A percentile compares a stretch with the other conserved stretches of the same genome.
Conservation (phyloP, 1,140 invertebrate species). For the Nephila pilipes region DNA sequence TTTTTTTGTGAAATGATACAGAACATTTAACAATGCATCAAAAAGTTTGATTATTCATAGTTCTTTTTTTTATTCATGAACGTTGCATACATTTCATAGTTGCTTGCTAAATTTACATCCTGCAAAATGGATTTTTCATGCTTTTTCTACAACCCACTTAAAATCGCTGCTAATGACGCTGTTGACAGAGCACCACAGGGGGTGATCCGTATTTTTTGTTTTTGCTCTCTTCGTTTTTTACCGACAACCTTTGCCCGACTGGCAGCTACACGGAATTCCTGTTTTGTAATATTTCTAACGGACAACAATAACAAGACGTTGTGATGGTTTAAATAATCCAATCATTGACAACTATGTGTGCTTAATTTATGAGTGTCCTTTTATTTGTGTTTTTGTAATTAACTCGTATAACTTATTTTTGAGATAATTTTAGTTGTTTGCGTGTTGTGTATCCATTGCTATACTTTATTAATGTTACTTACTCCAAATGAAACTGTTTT, state of each 20-base stretch:
- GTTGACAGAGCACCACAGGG: not conserved
- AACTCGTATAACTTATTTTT: not conserved
- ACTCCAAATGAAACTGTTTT: not conserved
- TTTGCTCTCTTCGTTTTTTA: not conserved
- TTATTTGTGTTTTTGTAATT: not conserved
- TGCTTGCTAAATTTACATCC: too few species aligned
- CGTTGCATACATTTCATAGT: too few species aligned
- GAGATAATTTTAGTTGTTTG: not conserved
- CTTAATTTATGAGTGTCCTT: not conserved
- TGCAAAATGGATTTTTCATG: too few species aligned
- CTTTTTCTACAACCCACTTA: not conserved
- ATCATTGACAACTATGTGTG: not conserved
- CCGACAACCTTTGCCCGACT: slow-evolving; percentile 2
- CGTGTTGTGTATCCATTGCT: not conserved
- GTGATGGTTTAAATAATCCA: not conserved
- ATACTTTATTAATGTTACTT: slow-evolving; percentile 21
- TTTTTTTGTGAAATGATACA: too few species aligned
- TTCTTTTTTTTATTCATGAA: too few species aligned
- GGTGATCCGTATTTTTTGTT: not conserved
- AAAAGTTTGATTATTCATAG: too few species aligned
- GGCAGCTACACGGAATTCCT: slow-evolving; percentile 44
- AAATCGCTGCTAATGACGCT: too few species aligned
- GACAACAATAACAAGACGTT: not conserved
- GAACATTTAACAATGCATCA: too few species aligned
- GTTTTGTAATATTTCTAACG: not conserved